phyloP scores from a whole-genome alignment of 35 echinoderm and acorn worm genomes.

The Lytechinus variegatus region DNA sequence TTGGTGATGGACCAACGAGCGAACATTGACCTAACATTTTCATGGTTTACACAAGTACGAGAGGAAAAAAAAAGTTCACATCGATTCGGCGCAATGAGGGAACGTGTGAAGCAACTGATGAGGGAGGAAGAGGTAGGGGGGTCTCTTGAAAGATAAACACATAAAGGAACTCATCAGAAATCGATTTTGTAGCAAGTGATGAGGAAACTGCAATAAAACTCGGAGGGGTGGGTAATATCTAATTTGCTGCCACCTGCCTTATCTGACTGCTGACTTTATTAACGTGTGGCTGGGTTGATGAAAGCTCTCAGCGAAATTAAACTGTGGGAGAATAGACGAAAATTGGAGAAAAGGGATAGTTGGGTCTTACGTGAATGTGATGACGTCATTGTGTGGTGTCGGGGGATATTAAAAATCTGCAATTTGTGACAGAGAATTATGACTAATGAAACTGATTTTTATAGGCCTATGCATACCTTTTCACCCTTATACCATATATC shows the following conservation, averaged over 20 bases:
- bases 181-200: neutral
- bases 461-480: too few species aligned
- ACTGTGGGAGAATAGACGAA: neutral
- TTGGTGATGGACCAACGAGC: neutral
- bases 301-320: conserved; percentile 18
- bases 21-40: neutral
- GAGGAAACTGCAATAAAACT: conserved; percentile 13
- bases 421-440: neutral
- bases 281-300: neutral
- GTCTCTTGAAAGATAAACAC: neutral
- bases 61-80: neutral
- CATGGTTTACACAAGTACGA: neutral
- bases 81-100: neutral
- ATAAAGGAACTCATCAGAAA: neutral
- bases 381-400: neutral
- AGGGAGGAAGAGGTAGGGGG: neutral
- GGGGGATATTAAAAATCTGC: neutral
- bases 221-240: conserved; percentile 16
- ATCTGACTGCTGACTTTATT: neutral
- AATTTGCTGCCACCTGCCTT: conserved; percentile 9
- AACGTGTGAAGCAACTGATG: neutral
- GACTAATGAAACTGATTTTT: too few species aligned
- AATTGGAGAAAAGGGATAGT: neutral
- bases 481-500: too few species aligned
- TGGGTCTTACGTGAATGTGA: neutral